Conservation (phyloP, 2,797 vertebrate species). For the Oreonectes daqikongensis region DNA sequence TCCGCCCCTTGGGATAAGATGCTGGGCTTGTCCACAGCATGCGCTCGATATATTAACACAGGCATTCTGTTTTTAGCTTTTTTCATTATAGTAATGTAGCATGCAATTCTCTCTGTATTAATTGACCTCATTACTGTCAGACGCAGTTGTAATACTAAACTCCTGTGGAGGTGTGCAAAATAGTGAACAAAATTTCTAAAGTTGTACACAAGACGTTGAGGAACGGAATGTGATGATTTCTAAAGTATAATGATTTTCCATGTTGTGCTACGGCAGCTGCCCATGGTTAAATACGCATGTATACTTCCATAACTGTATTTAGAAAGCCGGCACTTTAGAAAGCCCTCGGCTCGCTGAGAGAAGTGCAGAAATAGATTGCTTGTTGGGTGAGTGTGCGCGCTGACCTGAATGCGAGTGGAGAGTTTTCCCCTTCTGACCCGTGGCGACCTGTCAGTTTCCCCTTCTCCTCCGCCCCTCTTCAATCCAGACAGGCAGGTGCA, state of each 20-base stretch:
- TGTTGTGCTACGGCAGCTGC: neutral
- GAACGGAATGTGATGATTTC: neutral
- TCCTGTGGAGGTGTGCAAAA: slow-evolving; percentile 18
- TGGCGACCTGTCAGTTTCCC: slow-evolving; percentile 37
- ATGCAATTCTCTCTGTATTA: slow-evolving; percentile 32
- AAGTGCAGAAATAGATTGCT: slow-evolving; percentile 41
- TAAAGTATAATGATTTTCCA: neutral
- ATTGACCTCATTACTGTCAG: slow-evolving; percentile 34
- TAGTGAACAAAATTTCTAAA: slow-evolving; percentile 10
- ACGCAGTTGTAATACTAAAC: slow-evolving; percentile 20
- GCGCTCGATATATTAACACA: slow-evolving; percentile 12
- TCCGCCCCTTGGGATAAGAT: neutral
- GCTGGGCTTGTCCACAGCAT: slow-evolving; percentile 4
- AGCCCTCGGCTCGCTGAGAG: slow-evolving; percentile 18
- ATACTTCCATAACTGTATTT: slow-evolving; percentile 14
- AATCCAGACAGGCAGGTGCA: slow-evolving; percentile 43
- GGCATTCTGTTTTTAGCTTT: neutral
- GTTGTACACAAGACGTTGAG: neutral
- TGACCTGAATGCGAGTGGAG: slow-evolving; percentile 35
- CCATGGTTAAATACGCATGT: slow-evolving; percentile 10
- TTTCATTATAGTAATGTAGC: slow-evolving; percentile 9
- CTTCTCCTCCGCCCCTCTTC: slow-evolving; percentile 29
- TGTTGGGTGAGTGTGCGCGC: slow-evolving; percentile 29
- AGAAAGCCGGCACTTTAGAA: slow-evolving; percentile 28
- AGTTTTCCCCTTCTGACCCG: slow-evolving; percentile 44